Evolutionary conservation across 1,140 invertebrate species (phyloP).

Genomic region (Leucophenga varia): DNA sequence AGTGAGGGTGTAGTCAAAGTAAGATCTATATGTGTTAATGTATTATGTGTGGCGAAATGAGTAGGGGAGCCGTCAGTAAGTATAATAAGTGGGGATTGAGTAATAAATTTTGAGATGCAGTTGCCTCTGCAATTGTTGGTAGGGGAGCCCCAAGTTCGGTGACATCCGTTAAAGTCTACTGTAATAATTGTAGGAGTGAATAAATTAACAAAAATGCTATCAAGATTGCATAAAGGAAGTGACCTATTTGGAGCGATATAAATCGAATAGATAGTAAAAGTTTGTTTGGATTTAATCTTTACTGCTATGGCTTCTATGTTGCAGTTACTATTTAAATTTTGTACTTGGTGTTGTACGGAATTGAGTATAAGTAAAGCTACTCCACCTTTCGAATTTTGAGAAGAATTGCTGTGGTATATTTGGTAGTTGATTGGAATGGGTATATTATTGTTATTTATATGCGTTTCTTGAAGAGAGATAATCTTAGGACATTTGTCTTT

Average conservation of each 20-base stretch:
- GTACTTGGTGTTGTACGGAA: constrained; percentile 11
- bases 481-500: constrained; percentile 15
- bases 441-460: constrained; percentile 7
- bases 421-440: constrained; percentile 17
- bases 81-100: background rate
- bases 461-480: constrained; percentile 18
- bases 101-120: constrained; percentile 5
- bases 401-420: constrained; percentile 8
- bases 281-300: constrained; percentile 13
- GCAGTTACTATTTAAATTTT: background rate
- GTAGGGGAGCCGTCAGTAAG: too few relatives aligned
- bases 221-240: constrained; percentile 7
- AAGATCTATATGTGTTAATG: constrained; percentile 6
- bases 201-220: constrained; percentile 6
- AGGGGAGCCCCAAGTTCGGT: constrained; percentile 5
- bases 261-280: constrained; percentile 3
- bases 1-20: constrained; percentile 1
- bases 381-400: constrained; percentile 5
- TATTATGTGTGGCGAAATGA: constrained; percentile 7
- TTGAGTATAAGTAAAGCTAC: constrained; percentile 14
- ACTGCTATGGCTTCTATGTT: constrained; percentile 15
- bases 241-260: constrained; percentile 11
- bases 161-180: constrained; percentile 21
- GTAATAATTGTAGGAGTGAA: constrained; percentile 15
- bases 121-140: constrained; percentile 2